These are phyloP conservation scores for Nibea coibor DNA, from an alignment of 2,113 vertebrate species.

Conservation along the genomic window DNA sequence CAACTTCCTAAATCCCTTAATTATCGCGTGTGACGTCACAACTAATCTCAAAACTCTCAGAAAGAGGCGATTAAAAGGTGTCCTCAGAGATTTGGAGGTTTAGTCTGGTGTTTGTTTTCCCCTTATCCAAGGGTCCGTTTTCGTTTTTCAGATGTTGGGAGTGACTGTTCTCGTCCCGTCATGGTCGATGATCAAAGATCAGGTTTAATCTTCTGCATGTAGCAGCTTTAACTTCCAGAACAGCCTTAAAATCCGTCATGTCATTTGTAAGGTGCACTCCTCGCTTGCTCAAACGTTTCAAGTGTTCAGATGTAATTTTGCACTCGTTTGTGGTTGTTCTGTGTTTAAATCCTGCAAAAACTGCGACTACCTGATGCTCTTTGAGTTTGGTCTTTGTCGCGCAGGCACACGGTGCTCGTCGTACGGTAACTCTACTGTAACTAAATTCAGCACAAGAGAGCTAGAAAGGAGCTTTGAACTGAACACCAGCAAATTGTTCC, in stretches of 20 bases:
- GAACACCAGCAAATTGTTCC: constrained; percentile 60
- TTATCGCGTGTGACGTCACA: not conserved
- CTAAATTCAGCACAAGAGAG: constrained; percentile 46
- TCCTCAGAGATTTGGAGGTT: not conserved
- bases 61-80: not conserved
- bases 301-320: not conserved
- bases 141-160: constrained; percentile 21
- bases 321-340: constrained; percentile 32
- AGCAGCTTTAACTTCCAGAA: constrained; percentile 34
- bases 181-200: not conserved
- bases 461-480: constrained; percentile 41
- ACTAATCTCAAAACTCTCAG: not conserved
- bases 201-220: not conserved
- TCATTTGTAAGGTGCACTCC: constrained; percentile 4
- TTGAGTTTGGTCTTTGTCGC: not conserved
- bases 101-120: not conserved
- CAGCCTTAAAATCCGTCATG: constrained; percentile 48
- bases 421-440: not conserved
- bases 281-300: constrained; percentile 1
- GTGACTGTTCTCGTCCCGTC: not conserved
- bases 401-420: constrained; percentile 16
- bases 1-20: constrained; percentile 1
- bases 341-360: constrained; percentile 33
- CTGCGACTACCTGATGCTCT: constrained; percentile 12
- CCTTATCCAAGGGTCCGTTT: constrained; percentile 5